These are phyloP conservation scores for Zootoca vivipara DNA, from an alignment of 2,113 vertebrate genomes.

Conservation along the genomic window DNA sequence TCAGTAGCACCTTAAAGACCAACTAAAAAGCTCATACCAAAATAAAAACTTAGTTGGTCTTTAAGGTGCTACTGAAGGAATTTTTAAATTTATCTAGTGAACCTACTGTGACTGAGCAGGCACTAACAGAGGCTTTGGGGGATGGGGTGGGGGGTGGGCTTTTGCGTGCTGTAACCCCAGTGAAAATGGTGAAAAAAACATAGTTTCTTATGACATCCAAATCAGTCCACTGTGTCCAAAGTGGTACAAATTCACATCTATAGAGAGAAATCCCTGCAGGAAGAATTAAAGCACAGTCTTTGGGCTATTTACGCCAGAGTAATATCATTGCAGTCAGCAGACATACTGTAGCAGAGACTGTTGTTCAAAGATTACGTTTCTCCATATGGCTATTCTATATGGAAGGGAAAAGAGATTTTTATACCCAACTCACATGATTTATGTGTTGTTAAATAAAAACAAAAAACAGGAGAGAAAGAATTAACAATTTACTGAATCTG, in stretches of 20 bases:
- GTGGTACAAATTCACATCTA: background rate
- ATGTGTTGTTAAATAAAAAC: background rate
- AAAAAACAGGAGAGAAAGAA: background rate
- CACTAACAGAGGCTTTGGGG: too few species aligned
- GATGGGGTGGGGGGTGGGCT: too few species aligned
- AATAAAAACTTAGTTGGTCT: too few species aligned
- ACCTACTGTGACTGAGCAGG: constrained; percentile 7
- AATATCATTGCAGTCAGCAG: background rate
- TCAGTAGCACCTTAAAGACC: too few species aligned
- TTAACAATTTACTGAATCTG: constrained; percentile 20
- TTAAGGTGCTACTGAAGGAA: too few species aligned
- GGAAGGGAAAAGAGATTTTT: background rate
- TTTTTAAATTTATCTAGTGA: constrained; percentile 40
- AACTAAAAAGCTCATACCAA: too few species aligned
- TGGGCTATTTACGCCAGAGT: background rate
- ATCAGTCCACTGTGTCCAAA: background rate
- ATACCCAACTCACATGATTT: background rate
- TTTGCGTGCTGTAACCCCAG: background rate
- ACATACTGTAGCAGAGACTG: background rate
- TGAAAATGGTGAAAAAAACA: background rate
- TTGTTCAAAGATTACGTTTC: background rate
- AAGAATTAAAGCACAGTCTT: background rate
- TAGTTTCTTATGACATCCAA: background rate
- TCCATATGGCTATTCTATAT: too few species aligned
- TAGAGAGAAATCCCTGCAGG: background rate